Conservation (phyloP, 2,888 invertebrate genomes). For the Polyommatus iphigenia region DNA sequence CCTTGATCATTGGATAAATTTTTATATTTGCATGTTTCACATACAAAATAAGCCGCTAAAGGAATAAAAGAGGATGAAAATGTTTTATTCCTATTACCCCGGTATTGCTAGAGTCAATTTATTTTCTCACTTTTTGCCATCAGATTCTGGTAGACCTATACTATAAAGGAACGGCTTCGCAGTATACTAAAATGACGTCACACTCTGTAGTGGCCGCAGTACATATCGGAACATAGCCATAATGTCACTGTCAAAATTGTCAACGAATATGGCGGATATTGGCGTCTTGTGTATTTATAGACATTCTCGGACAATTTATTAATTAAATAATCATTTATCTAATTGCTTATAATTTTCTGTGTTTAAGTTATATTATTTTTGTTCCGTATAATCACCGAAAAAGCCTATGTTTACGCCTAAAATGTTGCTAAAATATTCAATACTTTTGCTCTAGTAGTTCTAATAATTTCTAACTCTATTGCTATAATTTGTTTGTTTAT, state of each 20-base stretch:
- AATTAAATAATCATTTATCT: constrained; percentile 33
- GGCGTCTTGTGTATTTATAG: constrained; percentile 63
- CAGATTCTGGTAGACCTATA: too few relatives aligned
- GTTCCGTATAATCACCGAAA: not conserved
- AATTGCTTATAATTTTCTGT: constrained; percentile 24
- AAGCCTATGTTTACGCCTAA: not conserved
- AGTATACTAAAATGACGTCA: too few relatives aligned
- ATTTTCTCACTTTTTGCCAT: too few relatives aligned
- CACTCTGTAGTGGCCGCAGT: too few relatives aligned
- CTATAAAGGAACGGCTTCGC: too few relatives aligned
- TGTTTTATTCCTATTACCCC: too few relatives aligned
- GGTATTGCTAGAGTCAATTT: too few relatives aligned
- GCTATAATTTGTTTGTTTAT: constrained; percentile 37
- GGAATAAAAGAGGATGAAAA: too few relatives aligned
- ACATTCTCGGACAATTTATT: constrained; percentile 52
- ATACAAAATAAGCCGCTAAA: too few relatives aligned
- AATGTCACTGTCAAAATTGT: constrained; percentile 18
- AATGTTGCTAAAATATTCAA: constrained; percentile 1
- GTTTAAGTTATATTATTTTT: constrained; percentile 14
- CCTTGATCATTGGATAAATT: too few relatives aligned
- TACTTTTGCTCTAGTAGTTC: constrained; percentile 52
- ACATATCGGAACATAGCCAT: too few relatives aligned
- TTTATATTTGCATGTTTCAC: too few relatives aligned
- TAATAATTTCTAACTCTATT: constrained; percentile 70
- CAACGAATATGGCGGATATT: constrained; percentile 48